Percentiles rank a stretch among this genome's conserved stretches.
These are phyloP conservation scores for Spea bombifrons DNA, from an alignment of 2,113 vertebrate genomes.

Conservation along the genomic window DNA sequence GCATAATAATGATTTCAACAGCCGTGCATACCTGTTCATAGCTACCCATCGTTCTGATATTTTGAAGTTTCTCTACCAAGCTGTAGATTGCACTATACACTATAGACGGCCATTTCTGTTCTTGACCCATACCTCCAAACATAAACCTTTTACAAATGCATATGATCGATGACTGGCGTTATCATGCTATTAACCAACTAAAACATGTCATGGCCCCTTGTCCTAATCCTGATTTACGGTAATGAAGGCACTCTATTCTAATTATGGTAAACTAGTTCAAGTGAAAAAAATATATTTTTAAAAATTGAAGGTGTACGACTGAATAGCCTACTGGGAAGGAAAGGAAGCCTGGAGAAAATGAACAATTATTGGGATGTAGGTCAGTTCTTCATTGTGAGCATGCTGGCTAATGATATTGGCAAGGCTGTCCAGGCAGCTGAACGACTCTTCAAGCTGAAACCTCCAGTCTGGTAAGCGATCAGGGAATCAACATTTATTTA, in stretches of 20 bases:
- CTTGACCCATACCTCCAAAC: no score
- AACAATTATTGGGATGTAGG: constrained; percentile 95
- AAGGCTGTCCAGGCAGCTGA: constrained; percentile 92
- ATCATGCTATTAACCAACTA: no score
- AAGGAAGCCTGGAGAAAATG: constrained; percentile 94
- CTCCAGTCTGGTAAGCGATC: constrained; percentile 83
- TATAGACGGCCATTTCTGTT: no score
- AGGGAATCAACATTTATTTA: not conserved
- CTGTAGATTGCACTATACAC: no score
- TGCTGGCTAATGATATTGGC: constrained; percentile 82
- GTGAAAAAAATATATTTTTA: not conserved
- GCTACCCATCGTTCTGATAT: not conserved
- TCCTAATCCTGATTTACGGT: no score
- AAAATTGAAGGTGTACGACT: constrained; percentile 76
- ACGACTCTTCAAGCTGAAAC: constrained; percentile 90
- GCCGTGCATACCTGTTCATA: not conserved
- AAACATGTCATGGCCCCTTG: no score
- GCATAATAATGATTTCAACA: not conserved
- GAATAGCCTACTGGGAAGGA: constrained; percentile 88
- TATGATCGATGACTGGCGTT: no score
- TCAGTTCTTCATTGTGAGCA: constrained; percentile 89
- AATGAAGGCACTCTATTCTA: no score
- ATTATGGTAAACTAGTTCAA: no score
- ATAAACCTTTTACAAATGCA: no score
- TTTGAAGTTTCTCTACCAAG: not conserved